Evolutionary conservation across 30 jellyfish, hydroid and myxozoan genomes (phyloP).

Genomic region (Aurelia aurita): DNA sequence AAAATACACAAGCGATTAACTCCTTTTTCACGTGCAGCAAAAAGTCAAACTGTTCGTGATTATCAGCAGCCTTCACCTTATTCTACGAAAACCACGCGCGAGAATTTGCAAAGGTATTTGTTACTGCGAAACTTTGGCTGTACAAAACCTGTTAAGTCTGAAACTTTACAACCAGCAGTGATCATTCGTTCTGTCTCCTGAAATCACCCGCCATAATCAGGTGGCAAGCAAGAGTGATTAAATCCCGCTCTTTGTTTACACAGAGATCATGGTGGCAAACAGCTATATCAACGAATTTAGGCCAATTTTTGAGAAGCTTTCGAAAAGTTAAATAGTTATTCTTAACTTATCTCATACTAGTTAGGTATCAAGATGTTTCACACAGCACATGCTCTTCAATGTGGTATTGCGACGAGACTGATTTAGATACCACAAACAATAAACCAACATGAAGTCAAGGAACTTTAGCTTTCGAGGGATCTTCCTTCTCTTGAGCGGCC

Average conservation of each 20-base stretch:
- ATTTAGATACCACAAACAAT: neutral
- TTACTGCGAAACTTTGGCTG: no score
- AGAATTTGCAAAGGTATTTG: no score
- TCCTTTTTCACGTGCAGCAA: no score
- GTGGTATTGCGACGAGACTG: neutral
- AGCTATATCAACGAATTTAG: constrained; percentile 28
- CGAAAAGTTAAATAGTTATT: neutral
- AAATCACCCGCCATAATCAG: constrained; percentile 8
- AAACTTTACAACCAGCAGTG: neutral
- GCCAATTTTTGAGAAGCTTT: neutral
- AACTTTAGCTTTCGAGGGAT: constrained; percentile 71
- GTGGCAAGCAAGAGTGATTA: constrained; percentile 1
- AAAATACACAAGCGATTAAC: no score
- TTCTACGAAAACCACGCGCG: no score
- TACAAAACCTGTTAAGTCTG: neutral
- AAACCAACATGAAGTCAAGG: constrained; percentile 57
- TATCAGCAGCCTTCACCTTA: no score
- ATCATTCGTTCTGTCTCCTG: constrained; percentile 1
- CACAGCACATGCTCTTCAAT: neutral
- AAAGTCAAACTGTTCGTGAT: no score
- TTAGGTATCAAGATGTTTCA: neutral
- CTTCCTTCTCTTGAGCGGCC: constrained; percentile 56
- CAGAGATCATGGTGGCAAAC: constrained; percentile 40
- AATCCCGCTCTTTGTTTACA: neutral
- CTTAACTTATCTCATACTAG: neutral